Evolutionary conservation across 2,113 vertebrate genomes (phyloP).

Genomic region (Balaenoptera acutorostrata): DNA sequence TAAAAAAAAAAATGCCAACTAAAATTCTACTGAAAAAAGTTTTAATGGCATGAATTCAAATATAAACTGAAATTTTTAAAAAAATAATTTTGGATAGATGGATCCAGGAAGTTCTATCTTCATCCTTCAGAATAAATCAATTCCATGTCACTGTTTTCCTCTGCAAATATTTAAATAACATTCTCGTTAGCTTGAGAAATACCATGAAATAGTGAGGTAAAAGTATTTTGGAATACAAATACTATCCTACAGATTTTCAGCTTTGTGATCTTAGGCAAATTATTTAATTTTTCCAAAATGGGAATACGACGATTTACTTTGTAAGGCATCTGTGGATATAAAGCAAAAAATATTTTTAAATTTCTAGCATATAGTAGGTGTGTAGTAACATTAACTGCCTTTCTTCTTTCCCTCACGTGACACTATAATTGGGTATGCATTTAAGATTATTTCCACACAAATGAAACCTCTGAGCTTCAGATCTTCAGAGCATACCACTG

Average conservation of each 20-base stretch:
- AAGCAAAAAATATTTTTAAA: background rate
- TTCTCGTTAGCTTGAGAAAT: background rate
- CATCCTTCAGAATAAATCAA: background rate
- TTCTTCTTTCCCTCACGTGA: background rate
- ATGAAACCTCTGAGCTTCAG: background rate
- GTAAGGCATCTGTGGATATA: background rate
- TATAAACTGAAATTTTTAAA: background rate
- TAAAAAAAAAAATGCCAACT: background rate
- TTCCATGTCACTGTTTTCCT: background rate
- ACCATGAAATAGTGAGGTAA: background rate
- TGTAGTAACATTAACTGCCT: background rate
- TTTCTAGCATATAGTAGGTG: background rate
- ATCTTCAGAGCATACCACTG: background rate
- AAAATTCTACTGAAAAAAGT: background rate
- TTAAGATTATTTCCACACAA: conserved; percentile 5
- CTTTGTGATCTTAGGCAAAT: background rate
- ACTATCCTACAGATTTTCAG: background rate
- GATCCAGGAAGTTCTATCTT: background rate
- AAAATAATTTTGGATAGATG: background rate
- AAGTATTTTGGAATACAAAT: background rate
- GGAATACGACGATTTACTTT: background rate
- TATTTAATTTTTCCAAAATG: conserved; percentile 24
- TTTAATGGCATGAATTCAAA: background rate
- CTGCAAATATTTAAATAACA: background rate
- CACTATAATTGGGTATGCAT: background rate